Evolutionary conservation across 2,797 vertebrate genomes (phyloP), one percentile per base, ranked within the genome.

Genomic region (Hoplostethus mediterraneus): DNA sequence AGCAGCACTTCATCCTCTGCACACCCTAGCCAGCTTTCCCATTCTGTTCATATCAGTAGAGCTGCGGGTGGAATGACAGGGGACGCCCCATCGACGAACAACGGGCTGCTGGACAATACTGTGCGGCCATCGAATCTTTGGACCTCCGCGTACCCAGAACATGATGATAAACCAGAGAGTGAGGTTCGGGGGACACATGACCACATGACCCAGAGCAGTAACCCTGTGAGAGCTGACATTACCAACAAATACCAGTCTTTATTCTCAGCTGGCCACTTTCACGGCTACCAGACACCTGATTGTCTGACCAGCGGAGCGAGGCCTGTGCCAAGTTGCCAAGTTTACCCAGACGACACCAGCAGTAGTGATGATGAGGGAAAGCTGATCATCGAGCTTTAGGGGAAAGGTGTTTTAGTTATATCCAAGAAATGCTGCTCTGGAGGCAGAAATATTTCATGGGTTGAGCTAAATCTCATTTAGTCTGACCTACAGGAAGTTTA

Each of bases 311-410:
- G 72, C n/a, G 79, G 62, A 40, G 64, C 75, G 14, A 73, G 85
- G 71, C 83, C 71, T 0, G 78, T 86, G 42, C 83, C 61, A 44
- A 88, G 75, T 82, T 88, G 83, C 67, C 78, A 85, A 42, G 89
- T 91, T 14, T 76, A 82, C 56, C 73, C 79, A 56, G 89, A 89
- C 8, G 91, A 92, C 62, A 92, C 80, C 77, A 94, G 94, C 89
- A 95, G 94, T 53, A 95, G 94, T 13, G 94, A 95, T 0, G 94
- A 95, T 51, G 95, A 95, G 40, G 94, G 92, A 6, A 95, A 95
- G 63, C 92, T 95, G 1, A 94, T 95, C 61, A 95, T 95, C 5
- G 94, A 95, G 74, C 92, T 95, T 52, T 93, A 92, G 80, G 25
- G n/a, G 14, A 30, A 36, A 45, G 3, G 17, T 12, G 40, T 12